Evolutionary conservation across 2,797 vertebrate genomes (phyloP), one percentile per base, ranked within the genome.

Genomic region (Xiphorhynchus erythropygius): DNA sequence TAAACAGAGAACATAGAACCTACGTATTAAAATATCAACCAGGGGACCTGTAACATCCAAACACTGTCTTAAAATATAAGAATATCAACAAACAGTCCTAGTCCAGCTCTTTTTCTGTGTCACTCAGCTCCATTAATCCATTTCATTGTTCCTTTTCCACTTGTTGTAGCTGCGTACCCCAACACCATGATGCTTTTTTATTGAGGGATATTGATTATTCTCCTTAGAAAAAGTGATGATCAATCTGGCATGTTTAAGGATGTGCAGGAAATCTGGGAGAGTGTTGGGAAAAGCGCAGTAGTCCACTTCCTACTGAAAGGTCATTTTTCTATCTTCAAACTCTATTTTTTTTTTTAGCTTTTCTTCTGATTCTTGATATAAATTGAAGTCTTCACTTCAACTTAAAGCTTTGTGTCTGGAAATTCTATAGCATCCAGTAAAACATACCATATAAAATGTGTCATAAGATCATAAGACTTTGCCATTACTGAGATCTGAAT

Each of bases 401-500:
- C 10, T 88, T 86, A 67, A 79, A 76, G 16, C 5, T 75, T 89
- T 89, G 22, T 73, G 22, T 85, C 60, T 85, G 64, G 67, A 87
- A 89, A 81, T 88, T 94, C 63, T 92, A 84, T 69, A 91, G 46
- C 46, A 85, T 87, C 71, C 35, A 80, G 60, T 78, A 92, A 82
- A 64, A 83, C 56, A 52, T 37, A 70, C 5, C 55, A 5, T 80
- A 37, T 64, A 92, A 84, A 96, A 94, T 71, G 53, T 39, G 78
- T 78, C 71, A 76, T 94, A 71, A 92, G 77, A 89, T 77, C 70
- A 78, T 85, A 89, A 94, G 64, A 76, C 39, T 93, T 90, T 93
- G 47, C 32, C 35, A 92, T 95, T 95, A 94, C 91, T 94, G 94
- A 89, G 97, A 98, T 98, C 96, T 97, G 97, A 98, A 98, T 98